Base-by-base conservation (phyloP, 2,888 invertebrate genomes). In the Agriopis aurantiaria region DNA sequence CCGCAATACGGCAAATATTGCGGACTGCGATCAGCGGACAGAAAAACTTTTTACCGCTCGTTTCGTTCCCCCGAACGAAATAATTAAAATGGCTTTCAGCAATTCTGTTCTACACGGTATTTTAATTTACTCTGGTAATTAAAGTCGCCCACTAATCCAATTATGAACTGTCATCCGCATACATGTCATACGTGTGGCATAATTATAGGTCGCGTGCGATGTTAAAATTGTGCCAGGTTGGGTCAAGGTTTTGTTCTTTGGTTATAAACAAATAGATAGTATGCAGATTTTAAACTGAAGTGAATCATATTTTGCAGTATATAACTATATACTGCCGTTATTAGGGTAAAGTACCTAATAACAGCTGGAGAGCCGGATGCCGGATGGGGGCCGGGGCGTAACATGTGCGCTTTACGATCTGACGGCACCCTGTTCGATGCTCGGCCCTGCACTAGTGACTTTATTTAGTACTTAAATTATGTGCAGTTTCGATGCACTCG, bases 191-290 rank as follows among this genome's bases (percentile, higher is more conserved):
- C 33, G 55, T 46, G 58, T 53, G 17, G 4, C 46, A 65, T 76
- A 68, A 74, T 75, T 80, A 81, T 82, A 80, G 69, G 73, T 82
- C 48, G 82, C 84, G 83, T 85, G 84, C 80, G 80, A 75, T 67
- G 70, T 75, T 75, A 79, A 77, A 75, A 76, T 77, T 72, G 75
- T 82, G 78, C 77, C 77, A 75, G 66, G 65, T 66, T 71, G 70
- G 68, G 78, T 66, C 74, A 63, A 83, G 83, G 76, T 23, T 55
- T 48, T 45, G 56, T 11, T 41, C 52, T 65, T 58, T 14, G 40
- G n/a, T 8, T 33, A 11, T 52, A 10, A 6, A 11, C 0, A 40
- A 56, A 43, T 43, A 43, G 43, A 43, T 55, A 40, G 40, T 33
- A 33, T 33, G 10, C 8, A 49, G 9, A 43, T 8, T 43, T 43